Evolutionary conservation across 2,888 invertebrate genomes (phyloP).

Genomic region (Xanthia togata): DNA sequence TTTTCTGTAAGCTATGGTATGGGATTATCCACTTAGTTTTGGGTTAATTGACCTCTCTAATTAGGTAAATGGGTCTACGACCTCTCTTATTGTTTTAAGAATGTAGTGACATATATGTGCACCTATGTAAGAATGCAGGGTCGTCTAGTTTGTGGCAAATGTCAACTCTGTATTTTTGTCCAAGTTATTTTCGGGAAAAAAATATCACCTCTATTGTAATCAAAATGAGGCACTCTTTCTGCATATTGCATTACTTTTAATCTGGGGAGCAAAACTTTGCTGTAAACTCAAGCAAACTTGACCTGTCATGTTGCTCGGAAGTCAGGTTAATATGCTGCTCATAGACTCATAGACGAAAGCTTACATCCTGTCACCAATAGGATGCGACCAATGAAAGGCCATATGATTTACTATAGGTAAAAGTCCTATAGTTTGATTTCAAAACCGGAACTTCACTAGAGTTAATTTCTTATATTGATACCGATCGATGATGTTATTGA

Average conservation of each 20-base stretch:
- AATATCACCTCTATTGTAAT: neutral
- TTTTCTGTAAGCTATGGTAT: conserved; percentile 17
- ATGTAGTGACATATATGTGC: neutral
- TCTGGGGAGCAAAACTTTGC: neutral
- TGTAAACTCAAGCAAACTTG: conserved; percentile 10
- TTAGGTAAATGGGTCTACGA: conserved; percentile 35
- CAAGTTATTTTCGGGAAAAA: neutral
- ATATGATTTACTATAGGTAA: neutral
- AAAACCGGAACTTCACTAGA: conserved; percentile 11
- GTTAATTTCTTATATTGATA: neutral
- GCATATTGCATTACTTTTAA: neutral
- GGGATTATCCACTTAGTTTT: conserved; percentile 29
- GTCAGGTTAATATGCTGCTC: conserved; percentile 53
- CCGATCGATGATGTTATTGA: neutral
- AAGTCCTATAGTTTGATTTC: neutral
- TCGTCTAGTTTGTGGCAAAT: neutral
- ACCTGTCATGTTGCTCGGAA: conserved; percentile 17
- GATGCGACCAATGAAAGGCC: conserved; percentile 10
- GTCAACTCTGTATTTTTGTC: neutral
- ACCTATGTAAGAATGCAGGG: neutral
- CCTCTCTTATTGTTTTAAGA: conserved; percentile 24
- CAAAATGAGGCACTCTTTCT: neutral
- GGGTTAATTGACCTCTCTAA: conserved; percentile 49
- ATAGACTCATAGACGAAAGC: conserved; percentile 51
- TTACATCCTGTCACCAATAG: conserved; percentile 53